These are phyloP conservation scores for Saturnia japonica DNA, from an alignment of 2,888 invertebrate genomes.

Conservation along the genomic window DNA sequence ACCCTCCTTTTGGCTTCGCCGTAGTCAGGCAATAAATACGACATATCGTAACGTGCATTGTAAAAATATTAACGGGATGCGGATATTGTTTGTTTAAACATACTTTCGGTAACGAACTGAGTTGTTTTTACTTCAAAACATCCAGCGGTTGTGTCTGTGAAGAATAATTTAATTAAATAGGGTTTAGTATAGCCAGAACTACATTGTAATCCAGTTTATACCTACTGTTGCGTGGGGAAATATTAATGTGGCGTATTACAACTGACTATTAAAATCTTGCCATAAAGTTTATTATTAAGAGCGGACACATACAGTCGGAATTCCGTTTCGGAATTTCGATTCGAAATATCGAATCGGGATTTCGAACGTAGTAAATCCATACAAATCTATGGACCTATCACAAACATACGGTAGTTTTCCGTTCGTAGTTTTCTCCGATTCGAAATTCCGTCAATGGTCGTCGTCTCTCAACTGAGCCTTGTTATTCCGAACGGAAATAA, in stretches of 20 bases:
- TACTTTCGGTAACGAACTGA: constrained; percentile 3
- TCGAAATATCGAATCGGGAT: too few species aligned
- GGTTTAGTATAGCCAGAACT: not conserved
- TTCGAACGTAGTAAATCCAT: too few species aligned
- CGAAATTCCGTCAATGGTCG: too few species aligned
- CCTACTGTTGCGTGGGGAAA: not conserved
- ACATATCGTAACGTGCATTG: not conserved
- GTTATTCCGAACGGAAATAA: too few species aligned
- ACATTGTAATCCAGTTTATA: constrained; percentile 1
- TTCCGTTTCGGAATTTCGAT: too few species aligned
- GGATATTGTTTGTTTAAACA: constrained; percentile 3
- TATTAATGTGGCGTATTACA: not conserved
- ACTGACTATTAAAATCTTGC: not conserved
- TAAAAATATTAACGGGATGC: not conserved
- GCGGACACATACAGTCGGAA: too few species aligned
- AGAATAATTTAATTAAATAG: constrained; percentile 11
- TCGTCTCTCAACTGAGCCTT: too few species aligned
- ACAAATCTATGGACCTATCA: too few species aligned
- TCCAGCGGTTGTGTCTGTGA: not conserved
- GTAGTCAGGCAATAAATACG: not conserved
- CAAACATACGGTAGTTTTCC: too few species aligned
- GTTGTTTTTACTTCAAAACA: constrained; percentile 12
- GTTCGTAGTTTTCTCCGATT: too few species aligned
- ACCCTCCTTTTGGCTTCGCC: too few species aligned
- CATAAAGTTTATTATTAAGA: not conserved